Conservation (phyloP, 2,888 invertebrate genomes). For the Pimpla rufipes region DNA sequence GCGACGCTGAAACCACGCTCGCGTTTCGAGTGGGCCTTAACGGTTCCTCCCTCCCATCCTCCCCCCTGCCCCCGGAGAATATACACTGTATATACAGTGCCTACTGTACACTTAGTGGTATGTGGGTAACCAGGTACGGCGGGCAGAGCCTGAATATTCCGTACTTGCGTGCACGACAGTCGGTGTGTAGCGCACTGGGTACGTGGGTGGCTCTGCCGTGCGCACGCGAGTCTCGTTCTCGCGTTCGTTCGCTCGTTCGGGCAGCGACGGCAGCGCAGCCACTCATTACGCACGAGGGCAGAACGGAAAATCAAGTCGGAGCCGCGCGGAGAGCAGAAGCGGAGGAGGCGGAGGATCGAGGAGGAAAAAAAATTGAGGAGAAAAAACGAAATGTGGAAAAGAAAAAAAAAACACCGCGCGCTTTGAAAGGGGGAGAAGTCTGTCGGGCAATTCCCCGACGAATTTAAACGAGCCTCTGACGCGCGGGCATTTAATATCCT, state of each 20-base stretch:
- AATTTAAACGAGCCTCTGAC: constrained; percentile 27
- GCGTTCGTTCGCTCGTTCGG: constrained; percentile 38
- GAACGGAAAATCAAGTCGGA: constrained; percentile 20
- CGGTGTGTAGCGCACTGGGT: not conserved
- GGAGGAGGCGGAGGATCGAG: not conserved
- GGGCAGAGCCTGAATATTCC: constrained; percentile 17
- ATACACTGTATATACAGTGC: constrained; percentile 2
- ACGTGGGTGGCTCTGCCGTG: constrained; percentile 47
- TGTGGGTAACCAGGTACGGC: constrained; percentile 59
- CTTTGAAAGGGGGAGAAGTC: not conserved
- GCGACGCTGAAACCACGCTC: constrained; percentile 43
- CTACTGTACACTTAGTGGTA: constrained; percentile 20
- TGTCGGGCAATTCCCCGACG: constrained; percentile 10
- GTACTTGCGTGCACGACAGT: not conserved
- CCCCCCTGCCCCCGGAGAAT: too few species aligned
- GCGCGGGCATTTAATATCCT: constrained; percentile 1
- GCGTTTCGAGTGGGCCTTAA: constrained; percentile 60
- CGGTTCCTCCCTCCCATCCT: constrained; percentile 27
- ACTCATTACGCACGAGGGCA: constrained; percentile 42
- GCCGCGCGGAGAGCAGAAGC: not conserved
- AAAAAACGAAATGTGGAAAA: not conserved
- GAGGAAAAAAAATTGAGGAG: not conserved
- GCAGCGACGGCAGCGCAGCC: constrained; percentile 16
- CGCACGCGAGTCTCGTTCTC: constrained; percentile 37
- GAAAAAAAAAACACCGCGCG: too few species aligned